Evolutionary conservation across 2,888 invertebrate genomes (phyloP).

Genomic region (Spilarctia lutea): DNA sequence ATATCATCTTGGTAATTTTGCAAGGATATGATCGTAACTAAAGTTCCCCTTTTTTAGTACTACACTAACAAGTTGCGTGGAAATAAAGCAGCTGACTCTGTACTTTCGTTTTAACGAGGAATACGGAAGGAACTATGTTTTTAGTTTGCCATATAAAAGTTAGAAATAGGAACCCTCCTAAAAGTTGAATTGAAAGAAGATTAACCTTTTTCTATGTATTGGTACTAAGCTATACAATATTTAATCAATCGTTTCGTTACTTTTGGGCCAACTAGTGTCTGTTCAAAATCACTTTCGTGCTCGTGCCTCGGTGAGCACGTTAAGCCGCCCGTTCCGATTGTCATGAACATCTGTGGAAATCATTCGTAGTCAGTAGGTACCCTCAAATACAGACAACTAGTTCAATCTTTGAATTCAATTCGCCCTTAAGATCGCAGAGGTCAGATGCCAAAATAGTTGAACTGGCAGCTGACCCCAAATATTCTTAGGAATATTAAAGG

Average conservation of each 20-base stretch:
- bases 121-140: constrained; percentile 18
- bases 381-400: too few relatives aligned
- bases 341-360: too few relatives aligned
- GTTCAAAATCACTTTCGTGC: too few relatives aligned
- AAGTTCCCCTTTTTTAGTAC: constrained; percentile 2
- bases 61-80: constrained; percentile 23
- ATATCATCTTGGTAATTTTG: neutral
- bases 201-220: neutral
- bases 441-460: too few relatives aligned
- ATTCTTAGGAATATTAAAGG: too few relatives aligned
- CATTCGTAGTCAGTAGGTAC: too few relatives aligned
- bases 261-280: neutral
- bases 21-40: neutral
- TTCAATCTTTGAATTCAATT: too few relatives aligned
- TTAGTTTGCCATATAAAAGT: constrained; percentile 20
- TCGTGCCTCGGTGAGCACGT: neutral
- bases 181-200: neutral
- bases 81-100: constrained; percentile 36
- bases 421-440: too few relatives aligned
- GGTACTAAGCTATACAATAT: neutral
- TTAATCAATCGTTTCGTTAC: neutral
- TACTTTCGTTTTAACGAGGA: constrained; percentile 20
- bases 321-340: too few relatives aligned
- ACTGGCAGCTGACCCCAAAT: too few relatives aligned
- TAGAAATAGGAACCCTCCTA: neutral